Base-by-base conservation (phyloP, 2,888 invertebrate genomes). In the Hanleya hanleyi region DNA sequence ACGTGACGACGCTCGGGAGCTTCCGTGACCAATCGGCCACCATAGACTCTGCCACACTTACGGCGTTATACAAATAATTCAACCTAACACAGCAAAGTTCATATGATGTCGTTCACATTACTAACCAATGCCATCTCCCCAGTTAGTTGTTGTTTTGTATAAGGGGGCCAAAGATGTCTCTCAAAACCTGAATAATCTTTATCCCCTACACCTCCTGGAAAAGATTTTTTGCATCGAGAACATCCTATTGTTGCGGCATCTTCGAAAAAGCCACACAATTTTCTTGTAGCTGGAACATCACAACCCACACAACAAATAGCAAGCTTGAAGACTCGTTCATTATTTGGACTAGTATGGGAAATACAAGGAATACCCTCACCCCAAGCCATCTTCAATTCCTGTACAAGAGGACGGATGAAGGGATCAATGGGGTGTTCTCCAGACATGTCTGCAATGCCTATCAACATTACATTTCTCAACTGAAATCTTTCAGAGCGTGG, bases 161-260 rank as follows among this genome's bases (percentile, higher is more conserved):
- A 15, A 18, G 57, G 7, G 7, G 18, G 22, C 15, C 57, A 51
- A 51, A 22, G 7, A 15, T 51, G 15, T 26, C 26, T 51, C 9
- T 51, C 57, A 51, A 51, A 51, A 51, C 57, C 57, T 15, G n/a
- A 22, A 51, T 51, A 51, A 26, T 51, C 57, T 26, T 51, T 51
- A 9, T 26, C 57, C 9, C 26, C 57, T 18, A 51, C 57, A 15
- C 15, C 9, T 7, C 57, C 57, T 51, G 57, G 15, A 26, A 51
- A 51, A 15, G 9, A 7, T 51, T 51, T 51, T 51, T 22, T 18
- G 26, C 57, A 51, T 22, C 26, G 9, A 18, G 57, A 51, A 51
- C 57, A 51, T 9, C 57, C 57, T 9, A 51, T 7, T 15, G 12
- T 51, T 18, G 57, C 57, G 9, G 57, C 18, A 22, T 51, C 15